Percentiles rank a stretch among this genome's conserved stretches.
phyloP scores from a whole-genome alignment of 2,113 vertebrate species.

The Phalacrocorax pelagicus region DNA sequence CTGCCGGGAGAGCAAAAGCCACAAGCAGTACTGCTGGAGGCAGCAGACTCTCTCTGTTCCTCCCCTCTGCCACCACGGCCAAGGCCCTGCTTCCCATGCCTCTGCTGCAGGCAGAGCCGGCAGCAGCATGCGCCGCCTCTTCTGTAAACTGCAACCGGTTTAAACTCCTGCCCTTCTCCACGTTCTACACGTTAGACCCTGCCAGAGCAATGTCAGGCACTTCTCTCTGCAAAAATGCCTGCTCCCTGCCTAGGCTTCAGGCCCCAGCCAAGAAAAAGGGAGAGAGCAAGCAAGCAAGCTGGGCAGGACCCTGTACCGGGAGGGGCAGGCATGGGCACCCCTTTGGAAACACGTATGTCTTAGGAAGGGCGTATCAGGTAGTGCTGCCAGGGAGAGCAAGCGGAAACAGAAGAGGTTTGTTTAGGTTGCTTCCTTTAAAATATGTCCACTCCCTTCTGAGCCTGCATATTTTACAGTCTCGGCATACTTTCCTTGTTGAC shows the following conservation, averaged over 20 bases:
- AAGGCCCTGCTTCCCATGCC: neutral
- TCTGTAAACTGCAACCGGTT: rapidly evolving
- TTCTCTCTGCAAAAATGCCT: neutral
- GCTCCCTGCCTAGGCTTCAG: rapidly evolving
- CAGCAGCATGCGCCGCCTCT: neutral
- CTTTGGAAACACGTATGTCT: neutral
- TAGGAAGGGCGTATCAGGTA: neutral
- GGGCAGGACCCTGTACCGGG: neutral
- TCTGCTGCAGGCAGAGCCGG: neutral
- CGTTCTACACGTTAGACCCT: rapidly evolving
- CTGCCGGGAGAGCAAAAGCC: neutral
- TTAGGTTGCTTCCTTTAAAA: conserved; percentile 12
- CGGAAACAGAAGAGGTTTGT: neutral
- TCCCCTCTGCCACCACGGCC: rapidly evolving
- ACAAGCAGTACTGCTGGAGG: neutral
- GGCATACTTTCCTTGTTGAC: conserved; percentile 39
- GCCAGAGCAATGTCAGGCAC: neutral
- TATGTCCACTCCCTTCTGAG: conserved; percentile 32
- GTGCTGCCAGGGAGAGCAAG: neutral
- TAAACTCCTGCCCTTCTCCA: neutral
- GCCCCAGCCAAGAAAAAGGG: neutral
- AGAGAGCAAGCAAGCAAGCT: neutral
- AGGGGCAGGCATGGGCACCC: neutral
- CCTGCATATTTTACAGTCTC: conserved; percentile 41
- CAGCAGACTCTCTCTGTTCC: neutral